Evolutionary conservation across 2,797 vertebrate genomes (phyloP).

Genomic region (Zenarchopterus dispar): DNA sequence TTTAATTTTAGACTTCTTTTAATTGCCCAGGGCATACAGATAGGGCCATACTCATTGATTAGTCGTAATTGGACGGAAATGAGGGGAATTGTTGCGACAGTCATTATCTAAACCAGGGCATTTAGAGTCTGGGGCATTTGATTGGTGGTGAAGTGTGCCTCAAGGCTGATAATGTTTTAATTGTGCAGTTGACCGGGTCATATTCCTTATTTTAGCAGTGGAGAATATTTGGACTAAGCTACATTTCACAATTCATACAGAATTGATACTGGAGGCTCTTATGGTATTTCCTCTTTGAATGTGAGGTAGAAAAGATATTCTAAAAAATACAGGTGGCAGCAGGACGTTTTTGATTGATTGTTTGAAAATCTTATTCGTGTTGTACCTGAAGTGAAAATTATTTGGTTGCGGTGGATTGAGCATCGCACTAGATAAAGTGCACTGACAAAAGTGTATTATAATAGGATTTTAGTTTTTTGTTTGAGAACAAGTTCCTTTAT

Average conservation of each 20-base stretch:
- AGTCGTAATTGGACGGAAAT: constrained; percentile 69
- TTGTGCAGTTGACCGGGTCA: constrained; percentile 65
- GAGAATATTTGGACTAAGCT: constrained; percentile 41
- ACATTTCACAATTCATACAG: constrained; percentile 45
- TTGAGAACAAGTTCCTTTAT: too few species aligned
- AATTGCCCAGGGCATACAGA: constrained; percentile 52
- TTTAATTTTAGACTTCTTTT: constrained; percentile 55
- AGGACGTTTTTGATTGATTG: constrained; percentile 49
- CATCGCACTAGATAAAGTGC: background rate
- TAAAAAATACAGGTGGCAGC: constrained; percentile 68
- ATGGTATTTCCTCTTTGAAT: constrained; percentile 7
- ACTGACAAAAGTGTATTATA: background rate
- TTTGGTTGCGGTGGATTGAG: constrained; percentile 25
- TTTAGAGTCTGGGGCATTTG: constrained; percentile 67
- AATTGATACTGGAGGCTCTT: constrained; percentile 47
- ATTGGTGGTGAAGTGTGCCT: constrained; percentile 59
- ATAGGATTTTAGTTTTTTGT: background rate
- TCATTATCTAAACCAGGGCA: constrained; percentile 73
- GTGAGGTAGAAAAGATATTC: constrained; percentile 42
- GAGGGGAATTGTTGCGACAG: constrained; percentile 57
- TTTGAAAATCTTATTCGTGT: constrained; percentile 18
- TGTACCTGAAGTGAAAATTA: constrained; percentile 22
- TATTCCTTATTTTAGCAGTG: constrained; percentile 57
- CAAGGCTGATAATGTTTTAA: constrained; percentile 68
- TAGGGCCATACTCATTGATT: constrained; percentile 57